Percentiles rank a stretch among this genome's conserved stretches.
These are phyloP conservation scores for Drosophila guanche DNA, from an alignment of 1,140 invertebrate genomes.

Conservation along the genomic window DNA sequence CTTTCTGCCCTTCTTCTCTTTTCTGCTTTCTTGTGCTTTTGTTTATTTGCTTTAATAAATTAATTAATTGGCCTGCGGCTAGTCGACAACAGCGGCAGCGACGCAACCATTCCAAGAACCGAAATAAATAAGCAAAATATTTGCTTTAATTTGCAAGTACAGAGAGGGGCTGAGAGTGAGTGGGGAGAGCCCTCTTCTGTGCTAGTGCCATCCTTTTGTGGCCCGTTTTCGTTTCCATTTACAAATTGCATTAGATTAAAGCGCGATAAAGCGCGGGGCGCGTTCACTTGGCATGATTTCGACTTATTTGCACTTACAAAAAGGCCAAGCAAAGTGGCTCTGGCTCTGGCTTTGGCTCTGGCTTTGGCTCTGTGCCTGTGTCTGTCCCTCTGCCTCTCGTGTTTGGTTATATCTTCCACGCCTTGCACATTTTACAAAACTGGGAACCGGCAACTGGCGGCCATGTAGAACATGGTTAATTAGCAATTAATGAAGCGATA, in stretches of 20 bases:
- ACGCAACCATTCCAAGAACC: slow-evolving; percentile 32
- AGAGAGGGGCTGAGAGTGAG: slow-evolving; percentile 3
- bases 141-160: slow-evolving; percentile 76
- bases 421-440: slow-evolving; percentile 75
- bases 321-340: slow-evolving; percentile 58
- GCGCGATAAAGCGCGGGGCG: slow-evolving; percentile 70
- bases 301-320: slow-evolving; percentile 81
- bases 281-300: slow-evolving; percentile 80
- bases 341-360: neutral
- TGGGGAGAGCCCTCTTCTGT: slow-evolving; percentile 2
- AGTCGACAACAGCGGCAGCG: slow-evolving; percentile 55
- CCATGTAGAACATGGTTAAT: slow-evolving; percentile 81
- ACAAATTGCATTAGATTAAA: slow-evolving; percentile 81
- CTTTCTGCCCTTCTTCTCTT: slow-evolving; percentile 7
- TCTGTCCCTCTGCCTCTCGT: neutral
- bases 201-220: slow-evolving; percentile 34
- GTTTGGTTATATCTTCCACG: slow-evolving; percentile 71
- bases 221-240: slow-evolving; percentile 60
- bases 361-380: neutral
- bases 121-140: slow-evolving; percentile 81
- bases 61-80: slow-evolving; percentile 77
- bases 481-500: slow-evolving; percentile 82
- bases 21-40: slow-evolving; percentile 32
- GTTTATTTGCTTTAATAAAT: slow-evolving; percentile 76
- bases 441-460: slow-evolving; percentile 35